Conservation (phyloP, 2,888 invertebrate genomes). For the Drosophila aldrichi region DNA sequence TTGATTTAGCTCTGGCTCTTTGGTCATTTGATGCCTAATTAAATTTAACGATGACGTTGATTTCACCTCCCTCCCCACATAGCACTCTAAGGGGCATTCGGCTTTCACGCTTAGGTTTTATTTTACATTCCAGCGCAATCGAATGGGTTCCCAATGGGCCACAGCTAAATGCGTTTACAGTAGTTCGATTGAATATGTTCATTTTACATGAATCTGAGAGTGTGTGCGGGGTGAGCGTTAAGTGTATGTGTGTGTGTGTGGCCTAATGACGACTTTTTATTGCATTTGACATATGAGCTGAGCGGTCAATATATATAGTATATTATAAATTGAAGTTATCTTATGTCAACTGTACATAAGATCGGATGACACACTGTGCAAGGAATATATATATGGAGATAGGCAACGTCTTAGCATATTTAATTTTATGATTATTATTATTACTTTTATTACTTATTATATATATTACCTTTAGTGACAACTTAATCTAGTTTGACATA, state of each 20-base stretch:
- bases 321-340: background rate
- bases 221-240: background rate
- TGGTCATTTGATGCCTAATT: constrained; percentile 84
- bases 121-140: constrained; percentile 50
- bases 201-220: background rate
- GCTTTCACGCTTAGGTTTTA: constrained; percentile 30
- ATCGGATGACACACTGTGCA: background rate
- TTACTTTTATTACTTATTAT: no score
- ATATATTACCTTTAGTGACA: no score
- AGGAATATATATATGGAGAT: no score
- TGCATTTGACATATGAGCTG: constrained; percentile 11
- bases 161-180: constrained; percentile 12
- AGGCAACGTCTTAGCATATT: no score
- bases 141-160: constrained; percentile 33
- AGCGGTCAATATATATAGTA: background rate
- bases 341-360: background rate
- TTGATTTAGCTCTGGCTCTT: constrained; percentile 75
- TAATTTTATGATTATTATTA: no score
- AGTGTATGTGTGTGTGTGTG: background rate
- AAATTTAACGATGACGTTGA: constrained; percentile 82
- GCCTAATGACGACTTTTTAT: constrained; percentile 3
- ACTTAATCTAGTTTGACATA: no score
- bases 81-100: constrained; percentile 1
- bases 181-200: constrained; percentile 7
- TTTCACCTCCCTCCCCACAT: constrained; percentile 27